Evolutionary conservation across 2,797 vertebrate genomes (phyloP), one percentile per base, ranked within the genome.

Genomic region (Pagetopsis macropterus): DNA sequence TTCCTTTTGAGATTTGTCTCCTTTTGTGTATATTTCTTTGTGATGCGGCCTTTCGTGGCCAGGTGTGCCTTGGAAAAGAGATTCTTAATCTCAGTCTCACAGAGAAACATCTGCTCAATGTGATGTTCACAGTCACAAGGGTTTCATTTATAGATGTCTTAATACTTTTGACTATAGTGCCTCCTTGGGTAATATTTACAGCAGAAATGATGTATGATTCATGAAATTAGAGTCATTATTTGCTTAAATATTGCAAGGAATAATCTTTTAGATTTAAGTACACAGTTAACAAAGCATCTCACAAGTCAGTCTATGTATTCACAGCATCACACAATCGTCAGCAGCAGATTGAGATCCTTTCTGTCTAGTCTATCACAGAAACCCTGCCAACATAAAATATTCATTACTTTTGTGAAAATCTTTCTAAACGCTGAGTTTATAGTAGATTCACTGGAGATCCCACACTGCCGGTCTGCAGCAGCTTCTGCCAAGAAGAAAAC

Each of bases 401-500:
- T 71, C 62, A 61, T n/a, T 23, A 16, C 74, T 41, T 67, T 72
- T 16, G 5, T 19, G 4, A 48, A 70, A 74, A 70, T 70, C 16
- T 44, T 19, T 37, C 40, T 50, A 16, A 61, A 67, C 48, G 21
- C 40, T 57, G 70, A 70, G 57, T 69, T 67, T 76, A 41, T 65
- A 60, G 63, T 51, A 21, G 44, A 70, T 76, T 55, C 64, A 49
- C 46, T 43, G 17, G 33, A 37, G 33, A 67, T 66, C 3, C 45
- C 23, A 4, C 43, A 7, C 48, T 75, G 71, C 61, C 54, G 3
- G 64, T 64, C 62, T 70, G 57, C 63, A 49, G 70, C 79, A 73
- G 55, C 79, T 16, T 83, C 40, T 60, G 70, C 74, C 44, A 59
- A 72, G 75, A 87, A 70, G 64, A 86, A 83, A 88, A 70, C 76